Evolutionary conservation across 2,888 invertebrate species (phyloP).

Genomic region (Spicauda simplicius): DNA sequence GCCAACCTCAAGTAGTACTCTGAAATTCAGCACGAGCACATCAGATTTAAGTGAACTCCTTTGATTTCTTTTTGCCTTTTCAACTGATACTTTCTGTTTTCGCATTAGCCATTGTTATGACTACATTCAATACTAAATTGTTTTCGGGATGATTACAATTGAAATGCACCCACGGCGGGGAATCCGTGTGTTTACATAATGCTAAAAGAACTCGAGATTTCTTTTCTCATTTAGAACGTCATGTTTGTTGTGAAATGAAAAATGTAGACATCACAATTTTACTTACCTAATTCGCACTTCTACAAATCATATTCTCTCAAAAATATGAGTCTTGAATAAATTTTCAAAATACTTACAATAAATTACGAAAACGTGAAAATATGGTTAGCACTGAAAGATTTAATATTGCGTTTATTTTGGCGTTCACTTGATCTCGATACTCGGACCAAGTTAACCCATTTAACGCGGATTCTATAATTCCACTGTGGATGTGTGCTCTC

Average conservation of each 20-base stretch:
- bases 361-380: slow-evolving; percentile 8
- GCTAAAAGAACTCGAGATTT: slow-evolving; percentile 17
- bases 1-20: slow-evolving; percentile 19
- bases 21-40: slow-evolving; percentile 20
- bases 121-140: slow-evolving; percentile 29
- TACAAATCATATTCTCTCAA: neutral
- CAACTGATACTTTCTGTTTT: slow-evolving; percentile 31
- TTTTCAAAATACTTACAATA: slow-evolving; percentile 17
- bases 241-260: neutral
- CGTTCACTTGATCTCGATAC: neutral
- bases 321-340: neutral
- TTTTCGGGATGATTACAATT: slow-evolving; percentile 18
- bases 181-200: slow-evolving; percentile 11
- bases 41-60: slow-evolving; percentile 21
- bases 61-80: too few relatives aligned
- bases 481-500: slow-evolving; percentile 7
- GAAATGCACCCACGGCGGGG: slow-evolving; percentile 5
- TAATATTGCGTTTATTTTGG: slow-evolving; percentile 11
- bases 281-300: neutral
- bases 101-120: slow-evolving; percentile 35
- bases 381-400: too few relatives aligned
- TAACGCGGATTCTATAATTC: slow-evolving; percentile 16
- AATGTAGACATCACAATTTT: neutral
- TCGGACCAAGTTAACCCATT: slow-evolving; percentile 6
- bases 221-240: slow-evolving; percentile 8